Evolutionary conservation across 2,113 vertebrate genomes (phyloP).

Genomic region (Charadrius vociferus): DNA sequence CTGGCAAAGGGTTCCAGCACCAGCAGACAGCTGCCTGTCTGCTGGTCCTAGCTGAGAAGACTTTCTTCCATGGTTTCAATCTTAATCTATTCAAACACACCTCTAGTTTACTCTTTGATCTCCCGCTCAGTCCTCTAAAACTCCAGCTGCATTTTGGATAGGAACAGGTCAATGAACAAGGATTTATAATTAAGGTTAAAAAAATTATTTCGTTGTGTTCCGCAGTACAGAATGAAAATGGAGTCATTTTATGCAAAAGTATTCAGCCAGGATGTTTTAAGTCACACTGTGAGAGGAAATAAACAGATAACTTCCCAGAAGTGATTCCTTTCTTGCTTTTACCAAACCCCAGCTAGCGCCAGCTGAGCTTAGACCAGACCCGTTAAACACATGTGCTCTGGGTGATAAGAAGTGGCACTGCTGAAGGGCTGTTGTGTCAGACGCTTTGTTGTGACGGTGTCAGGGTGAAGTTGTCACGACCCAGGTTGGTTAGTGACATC

Average conservation of each 20-base stretch:
- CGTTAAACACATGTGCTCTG: not conserved
- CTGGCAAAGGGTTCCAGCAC: not conserved
- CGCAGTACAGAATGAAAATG: slow-evolving; percentile 48
- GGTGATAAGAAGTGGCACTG: too few relatives aligned
- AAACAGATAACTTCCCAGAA: not conserved
- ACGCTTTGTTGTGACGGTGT: not conserved
- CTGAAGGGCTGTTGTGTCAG: not conserved
- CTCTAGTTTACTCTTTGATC: not conserved
- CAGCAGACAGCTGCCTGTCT: not conserved
- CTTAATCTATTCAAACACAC: slow-evolving; percentile 11
- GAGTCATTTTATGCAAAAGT: slow-evolving; percentile 42
- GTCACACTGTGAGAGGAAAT: not conserved
- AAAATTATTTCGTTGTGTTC: slow-evolving; percentile 45
- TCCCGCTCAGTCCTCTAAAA: not conserved
- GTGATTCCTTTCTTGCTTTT: not conserved
- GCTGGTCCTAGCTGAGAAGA: slow-evolving; percentile 45
- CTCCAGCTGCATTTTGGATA: slow-evolving; percentile 18
- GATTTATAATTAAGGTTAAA: slow-evolving; percentile 8
- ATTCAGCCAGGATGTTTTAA: not conserved
- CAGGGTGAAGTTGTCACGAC: not conserved
- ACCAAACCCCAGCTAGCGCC: not conserved
- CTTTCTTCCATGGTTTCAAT: not conserved
- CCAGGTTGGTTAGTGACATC: not conserved
- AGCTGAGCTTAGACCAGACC: not conserved
- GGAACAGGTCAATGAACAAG: slow-evolving; percentile 12